Base-by-base conservation (phyloP, 2,113 vertebrate genomes). In the Pygoscelis antarcticus region DNA sequence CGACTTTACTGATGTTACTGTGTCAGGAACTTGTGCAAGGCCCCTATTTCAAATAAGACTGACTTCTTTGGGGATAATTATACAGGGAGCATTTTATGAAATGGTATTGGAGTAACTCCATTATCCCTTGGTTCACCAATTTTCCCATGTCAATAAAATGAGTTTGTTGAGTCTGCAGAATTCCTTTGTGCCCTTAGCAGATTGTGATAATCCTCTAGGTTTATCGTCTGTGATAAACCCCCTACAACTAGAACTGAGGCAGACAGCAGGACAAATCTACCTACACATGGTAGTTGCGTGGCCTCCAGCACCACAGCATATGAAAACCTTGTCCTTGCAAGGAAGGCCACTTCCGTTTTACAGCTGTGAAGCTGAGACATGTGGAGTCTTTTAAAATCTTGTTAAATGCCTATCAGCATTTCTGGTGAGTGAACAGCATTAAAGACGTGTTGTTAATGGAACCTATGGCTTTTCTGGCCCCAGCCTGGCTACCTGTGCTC, bases 351-450 rank as follows among this genome's bases (percentile, higher is more conserved):
- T 96, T 96, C 95, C 46, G 7, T 77, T 70, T 49, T 61, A 30
- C 91, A 94, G 84, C 91, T 88, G 91, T 36, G 91, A n/a, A 88
- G 61, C 83, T 3, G 38, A 81, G 81, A 94, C 93, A 96, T 96
- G 93, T 87, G 87, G 91, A 96, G 91, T 10, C 90, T 86, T 93
- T 96, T 85, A 95, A 96, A 93, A 27, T 16, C 91, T 87, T 79
- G 58, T 91, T 89, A 58, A 87, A 84, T 0, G n/a, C 70, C 87
- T 92, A 86, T 86, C 89, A 90, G 84, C 65, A 17, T 80, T 92
- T 88, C 83, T 92, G 78, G 78, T 30, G 70, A 88, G 82, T 4
- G 75, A 95, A 68, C 54, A 96, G 87, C 75, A 51, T 42, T 72
- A 77, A 87, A 79, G 62, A 74, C 49, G 40, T 10, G 34, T 26